Conservation (phyloP, 1,140 invertebrate species). For the Drosophila mojavensis region DNA sequence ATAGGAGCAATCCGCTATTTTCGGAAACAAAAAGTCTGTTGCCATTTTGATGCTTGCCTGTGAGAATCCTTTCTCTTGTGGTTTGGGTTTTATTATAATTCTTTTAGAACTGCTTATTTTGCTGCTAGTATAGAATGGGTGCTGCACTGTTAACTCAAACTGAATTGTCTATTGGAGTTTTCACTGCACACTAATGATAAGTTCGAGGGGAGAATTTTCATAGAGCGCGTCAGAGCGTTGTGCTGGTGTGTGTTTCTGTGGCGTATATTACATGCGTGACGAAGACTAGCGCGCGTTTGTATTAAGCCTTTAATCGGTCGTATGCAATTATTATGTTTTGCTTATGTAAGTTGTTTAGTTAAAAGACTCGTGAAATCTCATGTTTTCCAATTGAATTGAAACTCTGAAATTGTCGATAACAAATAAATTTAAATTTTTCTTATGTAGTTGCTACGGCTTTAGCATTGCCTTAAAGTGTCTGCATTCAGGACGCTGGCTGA, state of each 20-base stretch:
- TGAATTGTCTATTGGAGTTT: conserved; percentile 9
- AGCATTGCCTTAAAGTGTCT: neutral
- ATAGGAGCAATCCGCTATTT: conserved; percentile 88
- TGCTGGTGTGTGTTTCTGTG: conserved; percentile 38
- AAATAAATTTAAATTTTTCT: neutral
- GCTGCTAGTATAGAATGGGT: neutral
- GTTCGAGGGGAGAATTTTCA: neutral
- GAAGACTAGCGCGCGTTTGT: conserved; percentile 25
- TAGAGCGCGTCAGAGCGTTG: neutral
- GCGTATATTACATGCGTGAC: conserved; percentile 24
- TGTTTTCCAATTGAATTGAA: too few relatives aligned
- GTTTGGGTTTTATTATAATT: neutral
- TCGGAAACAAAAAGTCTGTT: conserved; percentile 85
- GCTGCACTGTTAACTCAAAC: neutral
- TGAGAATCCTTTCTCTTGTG: conserved; percentile 7
- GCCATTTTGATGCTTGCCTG: conserved; percentile 61
- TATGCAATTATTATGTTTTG: neutral
- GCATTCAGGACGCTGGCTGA: conserved; percentile 7
- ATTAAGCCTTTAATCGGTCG: neutral
- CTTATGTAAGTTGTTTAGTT: too few relatives aligned
- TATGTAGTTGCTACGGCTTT: neutral
- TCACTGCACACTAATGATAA: neutral
- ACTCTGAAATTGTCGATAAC: neutral
- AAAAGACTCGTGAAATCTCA: too few relatives aligned
- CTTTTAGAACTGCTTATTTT: neutral